Evolutionary conservation across 2,113 vertebrate genomes (phyloP).

Genomic region (Microcebus tavaratra): DNA sequence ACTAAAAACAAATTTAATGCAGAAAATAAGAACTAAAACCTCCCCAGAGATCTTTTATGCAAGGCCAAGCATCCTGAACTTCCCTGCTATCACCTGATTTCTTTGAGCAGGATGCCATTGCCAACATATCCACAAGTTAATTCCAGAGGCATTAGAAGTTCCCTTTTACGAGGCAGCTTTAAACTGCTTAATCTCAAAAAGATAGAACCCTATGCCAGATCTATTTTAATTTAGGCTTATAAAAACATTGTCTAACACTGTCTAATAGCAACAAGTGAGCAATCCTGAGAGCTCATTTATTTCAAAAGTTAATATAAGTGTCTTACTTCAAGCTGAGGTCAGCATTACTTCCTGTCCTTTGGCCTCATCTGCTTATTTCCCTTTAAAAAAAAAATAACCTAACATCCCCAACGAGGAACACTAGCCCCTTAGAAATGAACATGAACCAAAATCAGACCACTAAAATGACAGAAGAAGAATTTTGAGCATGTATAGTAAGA

Average conservation of each 20-base stretch:
- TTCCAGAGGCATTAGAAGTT: neutral
- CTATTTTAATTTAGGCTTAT: constrained; percentile 6
- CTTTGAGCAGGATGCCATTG: neutral
- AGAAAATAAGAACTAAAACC: neutral
- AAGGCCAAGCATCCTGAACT: constrained; percentile 13
- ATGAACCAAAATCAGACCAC: too few relatives aligned
- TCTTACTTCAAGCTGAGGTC: constrained; percentile 35
- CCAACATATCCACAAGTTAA: neutral
- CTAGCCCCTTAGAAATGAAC: too few relatives aligned
- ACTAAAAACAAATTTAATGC: neutral
- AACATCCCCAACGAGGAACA: too few relatives aligned
- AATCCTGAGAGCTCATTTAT: neutral
- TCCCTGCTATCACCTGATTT: neutral
- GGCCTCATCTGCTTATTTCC: neutral
- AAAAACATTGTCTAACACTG: constrained; percentile 17
- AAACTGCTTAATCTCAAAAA: constrained; percentile 34
- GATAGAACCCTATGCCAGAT: neutral
- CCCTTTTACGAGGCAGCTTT: constrained; percentile 1
- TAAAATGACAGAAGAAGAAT: too few relatives aligned
- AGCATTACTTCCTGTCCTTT: constrained; percentile 25
- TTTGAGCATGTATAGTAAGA: too few relatives aligned
- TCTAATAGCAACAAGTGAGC: neutral
- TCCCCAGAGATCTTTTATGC: neutral
- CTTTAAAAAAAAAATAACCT: neutral
- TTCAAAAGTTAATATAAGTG: constrained; percentile 31